These are phyloP conservation scores for Auanema sp. DNA, from an alignment of 2,888 invertebrate genomes.

Conservation along the genomic window DNA sequence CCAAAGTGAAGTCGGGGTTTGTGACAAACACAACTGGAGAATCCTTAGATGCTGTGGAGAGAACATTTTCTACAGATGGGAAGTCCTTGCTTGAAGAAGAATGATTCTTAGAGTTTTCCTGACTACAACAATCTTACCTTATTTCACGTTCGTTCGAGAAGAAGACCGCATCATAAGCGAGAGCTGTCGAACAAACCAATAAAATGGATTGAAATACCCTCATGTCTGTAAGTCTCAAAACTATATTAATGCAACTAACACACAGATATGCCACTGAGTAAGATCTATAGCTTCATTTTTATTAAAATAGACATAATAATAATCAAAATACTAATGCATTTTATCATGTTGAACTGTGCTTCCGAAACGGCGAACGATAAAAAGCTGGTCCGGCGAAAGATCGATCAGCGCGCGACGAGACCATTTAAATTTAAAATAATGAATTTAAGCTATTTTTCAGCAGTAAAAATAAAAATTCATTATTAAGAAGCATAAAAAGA, in stretches of 20 bases:
- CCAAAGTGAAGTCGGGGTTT: slow-evolving; percentile 47
- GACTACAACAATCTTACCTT: slow-evolving; percentile 22
- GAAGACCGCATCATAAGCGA: slow-evolving; percentile 44
- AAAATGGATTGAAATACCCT: slow-evolving; percentile 40
- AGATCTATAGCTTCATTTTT: too few species aligned
- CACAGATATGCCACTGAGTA: too few species aligned
- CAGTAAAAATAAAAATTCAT: too few species aligned
- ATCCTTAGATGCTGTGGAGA: slow-evolving; percentile 32
- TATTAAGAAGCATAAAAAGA: too few species aligned
- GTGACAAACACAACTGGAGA: slow-evolving; percentile 43
- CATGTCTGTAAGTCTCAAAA: slow-evolving; percentile 18
- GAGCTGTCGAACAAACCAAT: slow-evolving; percentile 25
- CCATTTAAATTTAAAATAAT: not conserved
- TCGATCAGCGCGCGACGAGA: slow-evolving; percentile 21
- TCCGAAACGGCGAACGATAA: too few species aligned
- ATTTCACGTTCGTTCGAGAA: slow-evolving; percentile 40
- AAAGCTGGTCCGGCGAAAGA: slow-evolving; percentile 18
- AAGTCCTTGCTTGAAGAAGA: slow-evolving; percentile 16
- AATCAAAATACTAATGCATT: too few species aligned
- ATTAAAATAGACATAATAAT: too few species aligned
- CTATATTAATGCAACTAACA: too few species aligned
- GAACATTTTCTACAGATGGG: slow-evolving; percentile 23
- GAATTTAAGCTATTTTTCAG: too few species aligned
- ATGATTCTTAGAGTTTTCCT: slow-evolving; percentile 5
- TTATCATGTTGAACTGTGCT: too few species aligned